phyloP scores from a whole-genome alignment of 2,113 vertebrate species.

The Zootoca vivipara region DNA sequence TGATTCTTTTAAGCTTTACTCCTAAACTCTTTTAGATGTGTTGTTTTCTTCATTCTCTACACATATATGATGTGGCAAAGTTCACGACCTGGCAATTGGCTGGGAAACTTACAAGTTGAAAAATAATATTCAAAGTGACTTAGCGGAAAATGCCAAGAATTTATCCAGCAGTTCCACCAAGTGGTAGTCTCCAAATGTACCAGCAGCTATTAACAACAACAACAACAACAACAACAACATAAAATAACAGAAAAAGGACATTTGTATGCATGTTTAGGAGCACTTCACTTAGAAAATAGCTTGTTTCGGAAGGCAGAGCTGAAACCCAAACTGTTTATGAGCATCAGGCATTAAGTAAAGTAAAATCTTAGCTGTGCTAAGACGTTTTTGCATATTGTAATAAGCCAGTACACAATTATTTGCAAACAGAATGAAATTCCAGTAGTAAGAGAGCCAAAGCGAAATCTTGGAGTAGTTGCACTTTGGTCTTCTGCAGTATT shows the following conservation, averaged over 20 bases:
- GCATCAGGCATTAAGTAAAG: slow-evolving; percentile 35
- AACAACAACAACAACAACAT: neutral
- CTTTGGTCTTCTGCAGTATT: neutral
- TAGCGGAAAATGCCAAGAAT: neutral
- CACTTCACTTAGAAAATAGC: slow-evolving; percentile 10
- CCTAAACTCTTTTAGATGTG: slow-evolving; percentile 46
- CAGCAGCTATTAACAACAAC: slow-evolving; percentile 10
- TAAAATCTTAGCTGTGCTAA: slow-evolving; percentile 10
- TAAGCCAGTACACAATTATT: slow-evolving; percentile 45
- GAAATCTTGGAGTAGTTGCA: slow-evolving; percentile 6
- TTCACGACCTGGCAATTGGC: neutral
- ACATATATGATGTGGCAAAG: slow-evolving; percentile 34
- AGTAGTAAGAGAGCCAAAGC: slow-evolving; percentile 33
- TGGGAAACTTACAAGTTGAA: neutral
- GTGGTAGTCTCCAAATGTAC: neutral
- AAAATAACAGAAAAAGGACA: neutral
- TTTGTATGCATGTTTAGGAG: slow-evolving; percentile 28
- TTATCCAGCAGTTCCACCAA: neutral
- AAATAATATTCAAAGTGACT: neutral
- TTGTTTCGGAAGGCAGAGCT: slow-evolving; percentile 27
- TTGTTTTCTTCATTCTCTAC: slow-evolving; percentile 10
- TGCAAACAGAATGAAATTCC: slow-evolving; percentile 64
- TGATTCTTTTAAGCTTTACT: slow-evolving; percentile 40
- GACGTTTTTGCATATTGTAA: slow-evolving; percentile 35
- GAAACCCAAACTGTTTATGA: slow-evolving; percentile 37